A percentile compares a stretch with the other conserved stretches of the same genome.
phyloP scores from a whole-genome alignment of 2,113 vertebrate genomes.

The Lampris incognitus region DNA sequence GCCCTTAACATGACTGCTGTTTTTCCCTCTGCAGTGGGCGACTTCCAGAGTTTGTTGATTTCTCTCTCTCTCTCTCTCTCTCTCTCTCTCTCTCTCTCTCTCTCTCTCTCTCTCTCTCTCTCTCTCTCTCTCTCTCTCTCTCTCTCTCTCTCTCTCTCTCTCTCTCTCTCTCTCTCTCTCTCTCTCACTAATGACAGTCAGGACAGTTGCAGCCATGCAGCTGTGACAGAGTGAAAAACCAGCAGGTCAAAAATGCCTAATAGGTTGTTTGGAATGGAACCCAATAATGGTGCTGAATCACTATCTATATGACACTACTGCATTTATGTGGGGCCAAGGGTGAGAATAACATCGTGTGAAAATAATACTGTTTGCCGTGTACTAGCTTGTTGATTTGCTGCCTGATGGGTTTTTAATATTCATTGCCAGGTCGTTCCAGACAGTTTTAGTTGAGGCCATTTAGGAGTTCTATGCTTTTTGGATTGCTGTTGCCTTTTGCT shows the following conservation, averaged over 20 bases:
- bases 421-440: slow-evolving; percentile 64
- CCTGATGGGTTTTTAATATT: slow-evolving; percentile 80
- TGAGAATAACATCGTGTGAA: slow-evolving; percentile 71
- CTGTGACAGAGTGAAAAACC: slow-evolving; percentile 69
- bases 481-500: slow-evolving; percentile 37
- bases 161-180: slow-evolving; percentile 6
- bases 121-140: background rate
- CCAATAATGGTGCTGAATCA: slow-evolving; percentile 63
- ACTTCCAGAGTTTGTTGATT: slow-evolving; percentile 47
- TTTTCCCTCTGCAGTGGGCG: slow-evolving; percentile 23
- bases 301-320: slow-evolving; percentile 66
- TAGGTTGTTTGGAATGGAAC: slow-evolving; percentile 68
- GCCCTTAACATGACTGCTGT: slow-evolving; percentile 44
- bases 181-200: background rate
- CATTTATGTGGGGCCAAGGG: slow-evolving; percentile 70
- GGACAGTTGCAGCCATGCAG: slow-evolving; percentile 30
- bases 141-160: background rate
- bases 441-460: slow-evolving; percentile 60
- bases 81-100: slow-evolving; percentile 3
- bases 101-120: background rate
- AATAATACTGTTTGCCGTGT: slow-evolving; percentile 73
- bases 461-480: slow-evolving; percentile 49
- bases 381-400: slow-evolving; percentile 67
- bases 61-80: background rate
- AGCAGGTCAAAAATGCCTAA: slow-evolving; percentile 73